Evolutionary conservation across 2,888 invertebrate genomes (phyloP).

Genomic region (Thecocarcelia acutangulata): DNA sequence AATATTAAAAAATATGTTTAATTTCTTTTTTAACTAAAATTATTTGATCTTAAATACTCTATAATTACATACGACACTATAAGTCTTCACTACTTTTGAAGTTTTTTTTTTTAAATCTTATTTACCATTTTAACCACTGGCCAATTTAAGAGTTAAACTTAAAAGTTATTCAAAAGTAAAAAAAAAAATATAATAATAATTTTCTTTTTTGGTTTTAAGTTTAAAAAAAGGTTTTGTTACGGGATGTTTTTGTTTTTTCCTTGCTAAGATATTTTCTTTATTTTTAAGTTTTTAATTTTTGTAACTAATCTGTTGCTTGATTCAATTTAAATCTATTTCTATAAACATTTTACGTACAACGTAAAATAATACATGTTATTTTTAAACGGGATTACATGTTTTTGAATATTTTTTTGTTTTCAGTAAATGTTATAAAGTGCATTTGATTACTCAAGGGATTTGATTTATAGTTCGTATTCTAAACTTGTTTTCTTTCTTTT

Average conservation of each 20-base stretch:
- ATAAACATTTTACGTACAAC: conserved; percentile 52
- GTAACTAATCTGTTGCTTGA: conserved; percentile 35
- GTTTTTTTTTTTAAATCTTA: conserved; percentile 27
- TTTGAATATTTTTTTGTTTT: conserved; percentile 11
- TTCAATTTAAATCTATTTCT: conserved; percentile 41
- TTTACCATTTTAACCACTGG: not conserved
- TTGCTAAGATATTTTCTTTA: not conserved
- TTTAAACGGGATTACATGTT: conserved; percentile 40
- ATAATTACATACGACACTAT: conserved; percentile 56
- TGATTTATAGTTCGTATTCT: conserved; percentile 43
- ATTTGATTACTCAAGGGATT: conserved; percentile 48
- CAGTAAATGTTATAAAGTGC: conserved; percentile 56
- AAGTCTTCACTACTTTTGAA: conserved; percentile 66
- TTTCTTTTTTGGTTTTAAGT: conserved; percentile 19
- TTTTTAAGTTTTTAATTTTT: conserved; percentile 19
- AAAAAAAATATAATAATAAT: too few species aligned
- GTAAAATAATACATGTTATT: conserved; percentile 28
- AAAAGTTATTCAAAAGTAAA: too few species aligned
- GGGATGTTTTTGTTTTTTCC: not conserved
- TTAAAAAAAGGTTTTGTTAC: conserved; percentile 24
- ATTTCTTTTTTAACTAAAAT: conserved; percentile 9
- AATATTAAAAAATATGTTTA: conserved; percentile 17
- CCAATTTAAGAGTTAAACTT: too few species aligned
- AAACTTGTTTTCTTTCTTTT: conserved; percentile 31
- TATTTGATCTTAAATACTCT: conserved; percentile 28